Evolutionary conservation across 1,140 invertebrate species (phyloP).

Genomic region (Arion vulgaris): DNA sequence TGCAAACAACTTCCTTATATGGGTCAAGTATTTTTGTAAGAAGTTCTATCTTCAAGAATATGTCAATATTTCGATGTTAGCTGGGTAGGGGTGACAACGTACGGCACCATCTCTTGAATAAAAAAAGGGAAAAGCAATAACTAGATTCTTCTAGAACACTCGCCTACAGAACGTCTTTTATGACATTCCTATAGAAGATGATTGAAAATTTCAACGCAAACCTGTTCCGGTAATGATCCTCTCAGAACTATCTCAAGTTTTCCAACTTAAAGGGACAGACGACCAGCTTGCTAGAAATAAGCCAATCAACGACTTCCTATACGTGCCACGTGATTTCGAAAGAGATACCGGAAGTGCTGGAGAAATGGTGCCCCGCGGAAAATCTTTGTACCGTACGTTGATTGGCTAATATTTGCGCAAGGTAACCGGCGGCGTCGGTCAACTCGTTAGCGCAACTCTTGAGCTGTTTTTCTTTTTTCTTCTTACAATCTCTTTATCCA

Average conservation of each 20-base stretch:
- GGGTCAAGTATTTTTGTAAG: no score
- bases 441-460: constrained; percentile 8
- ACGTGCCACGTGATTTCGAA: background rate
- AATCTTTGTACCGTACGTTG: constrained; percentile 9
- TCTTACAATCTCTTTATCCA: background rate
- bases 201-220: background rate
- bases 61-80: no score
- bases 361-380: constrained; percentile 12
- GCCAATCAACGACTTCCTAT: background rate
- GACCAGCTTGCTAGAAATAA: background rate
- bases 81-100: no score
- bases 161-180: no score
- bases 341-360: constrained; percentile 4
- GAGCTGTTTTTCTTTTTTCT: background rate
- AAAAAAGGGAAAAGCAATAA: no score
- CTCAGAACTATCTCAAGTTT: background rate
- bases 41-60: no score
- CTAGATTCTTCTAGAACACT: no score
- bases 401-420: constrained; percentile 3
- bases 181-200: background rate
- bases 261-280: background rate
- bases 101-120: no score
- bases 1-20: no score
- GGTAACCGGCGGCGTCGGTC: constrained; percentile 3
- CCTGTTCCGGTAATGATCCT: background rate